Percentiles rank a stretch among this genome's conserved stretches.
Conservation (phyloP, 2,888 invertebrate genomes). For the Leuctra nigra region DNA sequence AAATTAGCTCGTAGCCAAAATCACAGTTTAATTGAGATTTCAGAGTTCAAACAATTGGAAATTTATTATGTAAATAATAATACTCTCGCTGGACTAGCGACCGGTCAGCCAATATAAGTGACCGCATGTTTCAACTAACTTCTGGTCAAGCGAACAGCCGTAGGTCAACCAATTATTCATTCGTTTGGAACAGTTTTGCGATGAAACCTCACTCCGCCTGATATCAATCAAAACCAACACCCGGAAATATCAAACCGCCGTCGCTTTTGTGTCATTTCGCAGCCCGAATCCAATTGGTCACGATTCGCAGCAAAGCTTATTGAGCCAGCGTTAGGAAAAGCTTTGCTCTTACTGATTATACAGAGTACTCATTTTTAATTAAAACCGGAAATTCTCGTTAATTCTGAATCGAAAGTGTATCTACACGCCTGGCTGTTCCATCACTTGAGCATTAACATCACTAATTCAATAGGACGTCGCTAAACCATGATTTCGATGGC, state of each 20-base stretch:
- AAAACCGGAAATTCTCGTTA: constrained; percentile 1
- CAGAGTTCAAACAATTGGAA: not conserved
- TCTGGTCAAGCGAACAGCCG: not conserved
- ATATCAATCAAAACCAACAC: constrained; percentile 6
- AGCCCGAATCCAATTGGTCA: constrained; percentile 2
- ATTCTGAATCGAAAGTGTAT: constrained; percentile 5
- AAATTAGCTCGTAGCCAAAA: not conserved
- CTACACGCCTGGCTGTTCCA: not conserved
- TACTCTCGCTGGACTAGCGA: too few species aligned
- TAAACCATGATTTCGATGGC: too few species aligned
- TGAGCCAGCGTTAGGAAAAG: not conserved
- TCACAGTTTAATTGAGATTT: constrained; percentile 3
- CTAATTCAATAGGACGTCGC: constrained; percentile 11
- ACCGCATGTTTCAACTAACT: too few species aligned
- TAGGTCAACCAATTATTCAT: constrained; percentile 12
- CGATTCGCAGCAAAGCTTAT: not conserved
- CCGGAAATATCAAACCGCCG: constrained; percentile 10
- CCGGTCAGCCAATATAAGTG: too few species aligned
- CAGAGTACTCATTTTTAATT: constrained; percentile 1
- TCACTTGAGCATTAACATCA: constrained; percentile 7
- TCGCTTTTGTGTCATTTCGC: not conserved
- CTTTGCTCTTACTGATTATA: too few species aligned
- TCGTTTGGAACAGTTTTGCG: not conserved
- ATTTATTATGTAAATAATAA: constrained; percentile 7
- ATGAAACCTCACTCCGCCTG: not conserved